Percentiles rank a stretch among this genome's conserved stretches.
Conservation (phyloP, 2,797 vertebrate species). For the Margarornis squamiger region DNA sequence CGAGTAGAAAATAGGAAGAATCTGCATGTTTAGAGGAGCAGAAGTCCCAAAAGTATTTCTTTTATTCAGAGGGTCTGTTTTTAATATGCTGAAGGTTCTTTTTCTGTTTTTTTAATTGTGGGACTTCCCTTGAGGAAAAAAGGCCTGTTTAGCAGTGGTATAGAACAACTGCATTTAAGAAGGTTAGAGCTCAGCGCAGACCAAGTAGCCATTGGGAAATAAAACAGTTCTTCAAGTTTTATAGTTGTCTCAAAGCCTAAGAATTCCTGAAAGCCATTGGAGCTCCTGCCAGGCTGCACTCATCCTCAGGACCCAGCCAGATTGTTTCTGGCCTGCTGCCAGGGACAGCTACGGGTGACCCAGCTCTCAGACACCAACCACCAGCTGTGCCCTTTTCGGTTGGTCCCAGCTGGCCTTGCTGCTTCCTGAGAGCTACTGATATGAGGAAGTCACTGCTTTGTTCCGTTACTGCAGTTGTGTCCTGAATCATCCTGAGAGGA, state of each 20-base stretch:
- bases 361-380: neutral
- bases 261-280: neutral
- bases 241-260: neutral
- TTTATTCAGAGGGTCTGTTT: neutral
- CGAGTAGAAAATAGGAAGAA: neutral
- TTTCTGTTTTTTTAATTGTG: neutral
- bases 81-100: neutral
- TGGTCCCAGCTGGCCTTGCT: slow-evolving; percentile 26
- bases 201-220: neutral
- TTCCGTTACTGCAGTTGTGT: neutral
- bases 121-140: neutral
- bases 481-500: slow-evolving; percentile 24
- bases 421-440: neutral
- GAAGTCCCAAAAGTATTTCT: neutral
- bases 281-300: neutral
- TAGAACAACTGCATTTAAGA: neutral
- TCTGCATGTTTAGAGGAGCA: neutral
- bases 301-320: neutral
- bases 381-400: neutral
- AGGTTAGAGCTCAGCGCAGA: neutral
- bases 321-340: neutral
- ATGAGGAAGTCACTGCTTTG: slow-evolving; percentile 2
- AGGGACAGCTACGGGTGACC: neutral
- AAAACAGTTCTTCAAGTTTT: neutral
- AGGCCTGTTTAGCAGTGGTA: neutral